Base-by-base conservation (phyloP, 30 jellyfish, hydroid and myxozoan genomes). In the Hydractinia symbiolongicarpus region DNA sequence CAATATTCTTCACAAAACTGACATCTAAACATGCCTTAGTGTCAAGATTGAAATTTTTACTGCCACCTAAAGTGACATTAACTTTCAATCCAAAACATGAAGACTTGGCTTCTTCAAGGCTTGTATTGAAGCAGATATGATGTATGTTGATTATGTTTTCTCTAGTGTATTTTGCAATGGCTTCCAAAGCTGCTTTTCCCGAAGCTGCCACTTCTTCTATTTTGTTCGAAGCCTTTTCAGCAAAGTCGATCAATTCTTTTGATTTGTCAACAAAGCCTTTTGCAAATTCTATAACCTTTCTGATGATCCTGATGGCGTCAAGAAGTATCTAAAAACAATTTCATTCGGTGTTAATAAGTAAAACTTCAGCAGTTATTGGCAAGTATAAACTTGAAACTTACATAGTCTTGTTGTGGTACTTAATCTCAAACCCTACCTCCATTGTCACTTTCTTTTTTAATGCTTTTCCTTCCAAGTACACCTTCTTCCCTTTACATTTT, bases 401-500 rank as follows among this genome's bases (percentile, higher is more conserved):
- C 1, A 30, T 30, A 30, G 44, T 30, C 44, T 30, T 2, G 44
- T 30, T 30, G 44, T 30, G 44, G 44, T 30, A 2, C 44, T 30
- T 2, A 58, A 11, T 58, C 15, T 16, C 3, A 16, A 50, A n/a
- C 61, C 69, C n/a, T 62, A 91, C 98, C 90, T 91, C 95, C 16
- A 86, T 86, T 7, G 86, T 87, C 14, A 82, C 86, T 80, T 81
- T 86, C 73, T 91, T 91, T 54, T 88, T 85, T 5, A 61, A 61
- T 8, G 84, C 96, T 52, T 73, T 91, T 50, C 82, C 89, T 66
- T 86, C 83, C 74, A 81, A 69, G 14, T 50, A n/a, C 17, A 91
- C 85, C 72, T 91, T 86, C 52, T 82, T 86, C 16, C 94, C 95
- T 77, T 91, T 91, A 81, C 98, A 91, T 74, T 91, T 91, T 19